A percentile compares a stretch with the other conserved stretches of the same genome.
These are phyloP conservation scores for Poeciliopsis paucimaculata DNA, from an alignment of 2,797 vertebrate species.

Conservation along the genomic window DNA sequence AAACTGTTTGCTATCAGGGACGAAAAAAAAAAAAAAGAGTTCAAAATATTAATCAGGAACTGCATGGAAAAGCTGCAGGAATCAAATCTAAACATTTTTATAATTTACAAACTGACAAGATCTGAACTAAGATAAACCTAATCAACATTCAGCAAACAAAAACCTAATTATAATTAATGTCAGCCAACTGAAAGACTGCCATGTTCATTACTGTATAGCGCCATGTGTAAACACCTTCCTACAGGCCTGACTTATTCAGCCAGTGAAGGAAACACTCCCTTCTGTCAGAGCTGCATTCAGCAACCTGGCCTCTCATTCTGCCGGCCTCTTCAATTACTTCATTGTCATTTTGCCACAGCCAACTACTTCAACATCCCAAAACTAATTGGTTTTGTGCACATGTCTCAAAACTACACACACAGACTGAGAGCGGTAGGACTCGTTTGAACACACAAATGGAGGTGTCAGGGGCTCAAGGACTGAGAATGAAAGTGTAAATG, in stretches of 20 bases:
- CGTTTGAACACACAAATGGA: constrained; percentile 61
- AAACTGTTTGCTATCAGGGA: background rate
- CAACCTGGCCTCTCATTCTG: constrained; percentile 67
- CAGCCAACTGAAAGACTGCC: constrained; percentile 35
- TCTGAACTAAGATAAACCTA: background rate
- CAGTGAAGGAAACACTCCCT: constrained; percentile 57
- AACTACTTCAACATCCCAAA: constrained; percentile 67
- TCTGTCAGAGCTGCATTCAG: constrained; percentile 67
- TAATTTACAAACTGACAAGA: background rate
- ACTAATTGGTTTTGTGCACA: constrained; percentile 80
- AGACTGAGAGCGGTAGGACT: constrained; percentile 28
- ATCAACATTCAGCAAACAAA: constrained; percentile 20
- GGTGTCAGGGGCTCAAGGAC: constrained; percentile 55
- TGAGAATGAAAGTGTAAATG: constrained; percentile 51
- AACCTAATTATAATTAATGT: constrained; percentile 26
- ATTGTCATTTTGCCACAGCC: constrained; percentile 71
- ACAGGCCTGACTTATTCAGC: constrained; percentile 42
- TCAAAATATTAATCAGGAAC: background rate
- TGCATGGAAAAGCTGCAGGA: background rate
- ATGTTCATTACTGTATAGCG: constrained; percentile 58
- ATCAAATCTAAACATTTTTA: background rate
- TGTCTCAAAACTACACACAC: constrained; percentile 53
- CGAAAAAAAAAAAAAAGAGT: background rate
- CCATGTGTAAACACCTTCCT: constrained; percentile 48
- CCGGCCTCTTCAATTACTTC: constrained; percentile 73